Conservation (phyloP, 2,888 invertebrate species). For the Neoitamus cyanurus region DNA sequence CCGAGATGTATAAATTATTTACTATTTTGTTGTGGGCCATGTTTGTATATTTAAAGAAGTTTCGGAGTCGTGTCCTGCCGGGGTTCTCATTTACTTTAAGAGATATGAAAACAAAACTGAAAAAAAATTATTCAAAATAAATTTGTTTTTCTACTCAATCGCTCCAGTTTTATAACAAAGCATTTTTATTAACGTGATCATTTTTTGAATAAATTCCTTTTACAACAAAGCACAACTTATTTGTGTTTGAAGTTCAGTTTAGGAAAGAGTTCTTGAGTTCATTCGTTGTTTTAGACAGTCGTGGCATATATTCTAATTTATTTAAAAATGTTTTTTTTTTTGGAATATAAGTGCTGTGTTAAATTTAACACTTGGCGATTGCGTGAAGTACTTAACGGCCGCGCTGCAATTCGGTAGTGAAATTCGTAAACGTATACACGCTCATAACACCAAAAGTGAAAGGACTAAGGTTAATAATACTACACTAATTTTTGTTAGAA, state of each 20-base stretch:
- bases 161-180: slow-evolving; percentile 32
- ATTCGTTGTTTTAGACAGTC: no score
- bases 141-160: slow-evolving; percentile 50
- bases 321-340: no score
- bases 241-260: background rate
- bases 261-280: background rate
- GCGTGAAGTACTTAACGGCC: no score
- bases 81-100: slow-evolving; percentile 38
- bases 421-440: no score
- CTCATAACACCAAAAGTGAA: no score
- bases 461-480: no score
- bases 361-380: no score
- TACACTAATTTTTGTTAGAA: no score
- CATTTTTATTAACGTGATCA: slow-evolving; percentile 10
- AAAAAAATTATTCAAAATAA: slow-evolving; percentile 45
- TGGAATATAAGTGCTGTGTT: no score
- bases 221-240: background rate
- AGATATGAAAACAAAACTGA: slow-evolving; percentile 38
- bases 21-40: slow-evolving; percentile 36
- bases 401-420: no score
- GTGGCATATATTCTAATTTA: background rate
- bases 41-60: slow-evolving; percentile 38
- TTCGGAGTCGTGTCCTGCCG: background rate
- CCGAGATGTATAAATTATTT: slow-evolving; percentile 45
- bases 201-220: background rate